These are phyloP conservation scores for Scaptomyza tumidula DNA, from an alignment of 2,888 invertebrate species.

Conservation along the genomic window DNA sequence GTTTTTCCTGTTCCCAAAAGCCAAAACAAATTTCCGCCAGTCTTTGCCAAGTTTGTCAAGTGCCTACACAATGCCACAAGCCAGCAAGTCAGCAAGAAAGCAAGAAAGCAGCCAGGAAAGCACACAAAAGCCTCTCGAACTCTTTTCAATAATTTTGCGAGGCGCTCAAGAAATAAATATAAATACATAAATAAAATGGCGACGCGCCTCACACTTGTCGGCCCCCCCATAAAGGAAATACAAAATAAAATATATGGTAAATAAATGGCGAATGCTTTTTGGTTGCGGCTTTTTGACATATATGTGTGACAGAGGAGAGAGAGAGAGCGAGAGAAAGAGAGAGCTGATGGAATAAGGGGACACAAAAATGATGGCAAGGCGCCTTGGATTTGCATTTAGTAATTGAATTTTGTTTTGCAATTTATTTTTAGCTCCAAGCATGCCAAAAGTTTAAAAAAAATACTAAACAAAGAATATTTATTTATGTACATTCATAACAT, in stretches of 20 bases:
- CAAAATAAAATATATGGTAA: conserved; percentile 66
- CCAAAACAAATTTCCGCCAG: conserved; percentile 70
- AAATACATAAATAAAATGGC: conserved; percentile 69
- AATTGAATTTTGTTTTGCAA: conserved; percentile 78
- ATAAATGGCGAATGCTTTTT: conserved; percentile 66
- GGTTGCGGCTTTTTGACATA: conserved; percentile 68
- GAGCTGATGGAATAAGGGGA: background rate
- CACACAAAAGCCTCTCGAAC: conserved; percentile 58
- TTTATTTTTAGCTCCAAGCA: conserved; percentile 58
- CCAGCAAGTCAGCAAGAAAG: background rate
- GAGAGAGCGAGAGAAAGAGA: background rate
- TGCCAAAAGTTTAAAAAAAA: conserved; percentile 52
- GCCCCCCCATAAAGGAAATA: conserved; percentile 34
- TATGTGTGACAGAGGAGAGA: conserved; percentile 18
- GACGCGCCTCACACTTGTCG: conserved; percentile 50
- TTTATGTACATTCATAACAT: conserved; percentile 6
- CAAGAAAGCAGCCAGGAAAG: background rate
- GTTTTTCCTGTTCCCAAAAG: conserved; percentile 54
- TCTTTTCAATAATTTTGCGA: conserved; percentile 70
- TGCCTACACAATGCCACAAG: conserved; percentile 18
- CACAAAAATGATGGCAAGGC: conserved; percentile 24
- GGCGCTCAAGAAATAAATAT: conserved; percentile 55
- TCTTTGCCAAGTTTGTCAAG: conserved; percentile 63
- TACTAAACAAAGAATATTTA: conserved; percentile 9
- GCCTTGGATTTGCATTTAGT: conserved; percentile 75